Conservation (phyloP, 1,140 invertebrate species). For the Ceratoteleas bidentatus region DNA sequence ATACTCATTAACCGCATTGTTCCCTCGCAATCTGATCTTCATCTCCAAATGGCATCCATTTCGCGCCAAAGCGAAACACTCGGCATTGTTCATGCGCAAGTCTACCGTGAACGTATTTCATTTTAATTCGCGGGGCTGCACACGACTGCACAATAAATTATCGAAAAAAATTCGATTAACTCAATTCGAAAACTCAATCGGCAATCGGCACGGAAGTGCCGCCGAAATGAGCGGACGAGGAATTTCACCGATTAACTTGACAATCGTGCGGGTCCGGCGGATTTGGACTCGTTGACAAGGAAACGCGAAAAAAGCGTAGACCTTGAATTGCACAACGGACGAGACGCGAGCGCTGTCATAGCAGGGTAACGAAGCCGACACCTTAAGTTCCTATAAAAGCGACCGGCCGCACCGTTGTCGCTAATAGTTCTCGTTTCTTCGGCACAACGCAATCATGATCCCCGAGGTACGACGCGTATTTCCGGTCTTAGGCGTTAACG, state of each 20-base stretch:
- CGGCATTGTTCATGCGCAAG: too few relatives aligned
- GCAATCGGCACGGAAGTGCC: too few relatives aligned
- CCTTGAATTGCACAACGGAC: slow-evolving; percentile 75
- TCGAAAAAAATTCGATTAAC: too few relatives aligned
- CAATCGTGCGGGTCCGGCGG: background rate
- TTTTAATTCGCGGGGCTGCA: too few relatives aligned
- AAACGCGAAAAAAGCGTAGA: slow-evolving; percentile 67
- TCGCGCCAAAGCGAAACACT: too few relatives aligned
- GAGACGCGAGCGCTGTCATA: slow-evolving; percentile 64
- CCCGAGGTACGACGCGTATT: slow-evolving; percentile 65
- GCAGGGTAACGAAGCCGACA: slow-evolving; percentile 64
- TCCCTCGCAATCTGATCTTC: too few relatives aligned
- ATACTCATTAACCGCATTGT: too few relatives aligned
- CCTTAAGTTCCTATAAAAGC: slow-evolving; percentile 70
- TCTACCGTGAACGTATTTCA: too few relatives aligned
- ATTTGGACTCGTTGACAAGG: slow-evolving; percentile 66
- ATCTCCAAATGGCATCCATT: too few relatives aligned
- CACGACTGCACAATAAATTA: too few relatives aligned
- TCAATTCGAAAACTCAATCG: too few relatives aligned
- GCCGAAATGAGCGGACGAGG: too few relatives aligned
- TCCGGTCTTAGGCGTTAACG: slow-evolving; percentile 57
- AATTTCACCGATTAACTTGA: background rate
- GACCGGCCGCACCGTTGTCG: slow-evolving; percentile 53
- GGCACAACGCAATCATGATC: slow-evolving; percentile 67
- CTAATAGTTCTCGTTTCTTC: slow-evolving; percentile 68